Evolutionary conservation across 1,140 invertebrate genomes (phyloP).

Genomic region (Drosophila ananassae): DNA sequence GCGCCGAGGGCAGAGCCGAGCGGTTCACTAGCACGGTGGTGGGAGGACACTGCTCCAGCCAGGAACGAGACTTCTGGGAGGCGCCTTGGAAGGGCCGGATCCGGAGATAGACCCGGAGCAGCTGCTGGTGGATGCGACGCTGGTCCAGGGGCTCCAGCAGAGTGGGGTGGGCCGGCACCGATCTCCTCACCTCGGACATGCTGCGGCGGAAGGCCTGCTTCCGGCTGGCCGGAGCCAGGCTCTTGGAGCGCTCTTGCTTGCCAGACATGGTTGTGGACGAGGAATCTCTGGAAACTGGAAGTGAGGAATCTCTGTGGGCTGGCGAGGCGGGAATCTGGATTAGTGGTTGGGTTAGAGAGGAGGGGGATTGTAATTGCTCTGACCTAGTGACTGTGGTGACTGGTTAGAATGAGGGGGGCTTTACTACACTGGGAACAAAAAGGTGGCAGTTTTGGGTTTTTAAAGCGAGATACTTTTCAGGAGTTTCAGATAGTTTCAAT

Average conservation of each 20-base stretch:
- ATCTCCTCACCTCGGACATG: neutral
- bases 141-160: neutral
- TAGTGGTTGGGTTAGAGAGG: conserved; percentile 17
- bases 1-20: neutral
- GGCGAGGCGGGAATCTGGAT: conserved; percentile 16
- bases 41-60: neutral
- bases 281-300: neutral
- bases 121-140: conserved; percentile 4
- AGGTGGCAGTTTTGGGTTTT: too few species aligned
- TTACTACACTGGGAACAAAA: neutral
- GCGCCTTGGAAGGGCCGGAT: neutral
- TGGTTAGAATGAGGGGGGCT: neutral
- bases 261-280: neutral
- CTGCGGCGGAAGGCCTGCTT: neutral
- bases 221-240: neutral
- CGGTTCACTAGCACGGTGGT: neutral
- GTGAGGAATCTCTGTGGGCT: neutral
- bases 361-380: conserved; percentile 60
- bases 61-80: neutral
- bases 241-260: neutral
- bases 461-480: too few species aligned
- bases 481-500: too few species aligned
- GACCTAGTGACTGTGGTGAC: conserved; percentile 60
- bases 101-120: neutral
- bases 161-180: neutral